Conservation (phyloP, 2,797 vertebrate genomes). For the Acanthurus lineatus region DNA sequence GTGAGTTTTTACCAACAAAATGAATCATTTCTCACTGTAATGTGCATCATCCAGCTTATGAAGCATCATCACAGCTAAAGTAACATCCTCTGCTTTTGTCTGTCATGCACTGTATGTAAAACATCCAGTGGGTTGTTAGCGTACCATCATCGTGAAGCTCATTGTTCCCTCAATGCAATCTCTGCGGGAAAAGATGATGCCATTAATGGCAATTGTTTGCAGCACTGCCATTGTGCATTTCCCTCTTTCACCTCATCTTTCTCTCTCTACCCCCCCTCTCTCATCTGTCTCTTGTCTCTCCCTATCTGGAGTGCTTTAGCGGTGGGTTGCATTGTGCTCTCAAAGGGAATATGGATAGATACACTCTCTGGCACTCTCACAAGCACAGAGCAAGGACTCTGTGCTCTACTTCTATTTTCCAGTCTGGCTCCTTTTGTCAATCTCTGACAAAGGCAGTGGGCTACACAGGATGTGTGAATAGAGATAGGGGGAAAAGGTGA, state of each 20-base stretch:
- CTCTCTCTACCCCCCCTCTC: constrained; percentile 11
- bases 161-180: constrained; percentile 62
- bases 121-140: constrained; percentile 55
- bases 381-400: constrained; percentile 44
- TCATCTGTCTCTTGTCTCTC: constrained; percentile 45
- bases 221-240: constrained; percentile 61
- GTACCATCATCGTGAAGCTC: constrained; percentile 44
- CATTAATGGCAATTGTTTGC: constrained; percentile 81
- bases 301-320: constrained; percentile 37
- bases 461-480: constrained; percentile 47
- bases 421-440: constrained; percentile 71
- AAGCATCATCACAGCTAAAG: constrained; percentile 10
- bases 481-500: constrained; percentile 36
- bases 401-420: constrained; percentile 56
- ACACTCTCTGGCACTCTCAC: constrained; percentile 39
- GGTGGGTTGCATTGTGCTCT: constrained; percentile 52
- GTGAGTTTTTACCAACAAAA: background rate
- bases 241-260: constrained; percentile 48
- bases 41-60: background rate
- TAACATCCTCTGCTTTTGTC: constrained; percentile 18
- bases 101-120: constrained; percentile 46
- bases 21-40: background rate
- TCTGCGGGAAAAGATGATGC: constrained; percentile 75
- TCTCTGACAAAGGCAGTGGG: constrained; percentile 42
- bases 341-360: constrained; percentile 59